Base-by-base conservation (phyloP, 2,113 vertebrate genomes). In the Peucedramus taeniatus region DNA sequence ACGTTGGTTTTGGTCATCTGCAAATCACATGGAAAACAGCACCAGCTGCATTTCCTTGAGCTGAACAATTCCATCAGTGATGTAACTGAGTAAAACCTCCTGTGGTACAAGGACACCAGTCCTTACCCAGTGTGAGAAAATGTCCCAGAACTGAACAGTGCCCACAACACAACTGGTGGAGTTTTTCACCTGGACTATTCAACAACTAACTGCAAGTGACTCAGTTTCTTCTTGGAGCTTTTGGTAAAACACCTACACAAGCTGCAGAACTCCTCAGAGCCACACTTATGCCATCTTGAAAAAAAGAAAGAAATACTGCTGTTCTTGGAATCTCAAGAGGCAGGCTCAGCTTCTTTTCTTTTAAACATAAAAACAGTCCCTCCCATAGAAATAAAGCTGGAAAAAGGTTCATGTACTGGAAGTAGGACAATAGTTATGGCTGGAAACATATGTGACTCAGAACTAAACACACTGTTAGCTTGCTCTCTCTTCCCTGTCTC, bases 141-240 rank as follows among this genome's bases (percentile, higher is more conserved):
- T 8, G 8, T 44, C 57, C 64, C 82, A 22, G 5, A 59, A 42
- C 8, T 10, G 42, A 82, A 19, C 10, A 5, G 27, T 24, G 21
- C 30, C 12, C 20, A 26, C 49, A 45, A 17, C n/a, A 78, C 5
- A 77, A n/a, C 30, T 5, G 40, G 16, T 44, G 11, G 9, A 6
- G 8, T 42, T 65, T 31, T 87, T 44, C 53, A 83, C 27, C 37
- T 15, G 8, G 23, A 26, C 22, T 54, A 7, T 22, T 69, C 20
- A n/a, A 28, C 1, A 9, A 7, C 16, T 39, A 24, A 24, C 6
- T 70, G 50, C 65, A 56, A 23, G 20, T 9, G 2, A 35, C 21
- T 49, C 15, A 0, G 0, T 30, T 66, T 37, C 40, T 75, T 65
- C 3, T 2, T 15, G 4, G 10, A 49, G n/a, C 44, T 63, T 81